Evolutionary conservation across 2,888 invertebrate species (phyloP).

Genomic region (Phalangium opilio): DNA sequence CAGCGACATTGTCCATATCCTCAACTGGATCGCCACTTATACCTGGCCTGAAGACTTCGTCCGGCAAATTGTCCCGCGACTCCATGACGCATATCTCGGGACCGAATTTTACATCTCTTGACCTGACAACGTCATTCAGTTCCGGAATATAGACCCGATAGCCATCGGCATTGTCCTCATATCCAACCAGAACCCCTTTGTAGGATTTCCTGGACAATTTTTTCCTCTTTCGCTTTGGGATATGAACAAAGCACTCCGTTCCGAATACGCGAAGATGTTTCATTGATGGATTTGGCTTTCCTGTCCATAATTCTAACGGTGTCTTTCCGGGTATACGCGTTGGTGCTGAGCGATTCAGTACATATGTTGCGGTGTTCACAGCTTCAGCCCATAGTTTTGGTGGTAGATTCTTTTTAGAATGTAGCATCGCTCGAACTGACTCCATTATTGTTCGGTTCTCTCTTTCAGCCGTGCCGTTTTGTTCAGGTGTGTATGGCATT

Average conservation of each 20-base stretch:
- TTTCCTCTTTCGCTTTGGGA: slow-evolving; percentile 7
- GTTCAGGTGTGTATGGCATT: slow-evolving; percentile 17
- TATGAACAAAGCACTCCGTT: slow-evolving; percentile 9
- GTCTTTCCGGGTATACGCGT: slow-evolving; percentile 8
- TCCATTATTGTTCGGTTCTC: slow-evolving; percentile 20
- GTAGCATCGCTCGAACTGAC: neutral
- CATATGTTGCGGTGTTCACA: neutral
- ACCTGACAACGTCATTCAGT: neutral
- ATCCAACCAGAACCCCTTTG: slow-evolving; percentile 6
- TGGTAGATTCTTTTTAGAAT: too few relatives aligned
- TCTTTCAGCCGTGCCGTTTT: slow-evolving; percentile 21
- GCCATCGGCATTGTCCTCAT: slow-evolving; percentile 1
- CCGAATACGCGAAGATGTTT: slow-evolving; percentile 17
- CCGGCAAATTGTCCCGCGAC: too few relatives aligned
- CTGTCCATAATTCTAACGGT: slow-evolving; percentile 17
- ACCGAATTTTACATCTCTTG: neutral
- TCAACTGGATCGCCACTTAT: too few relatives aligned
- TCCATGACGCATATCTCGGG: too few relatives aligned
- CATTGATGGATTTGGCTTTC: slow-evolving; percentile 7
- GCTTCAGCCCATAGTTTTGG: too few relatives aligned
- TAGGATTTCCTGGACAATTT: slow-evolving; percentile 7
- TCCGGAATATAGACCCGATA: slow-evolving; percentile 3
- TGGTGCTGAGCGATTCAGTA: slow-evolving; percentile 16
- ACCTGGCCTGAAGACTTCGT: too few relatives aligned
- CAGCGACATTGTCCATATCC: too few relatives aligned